A percentile compares a stretch with the other conserved stretches of the same genome.
Evolutionary conservation across 1,140 invertebrate species (phyloP).

Genomic region (Panagrolaimus sp.): DNA sequence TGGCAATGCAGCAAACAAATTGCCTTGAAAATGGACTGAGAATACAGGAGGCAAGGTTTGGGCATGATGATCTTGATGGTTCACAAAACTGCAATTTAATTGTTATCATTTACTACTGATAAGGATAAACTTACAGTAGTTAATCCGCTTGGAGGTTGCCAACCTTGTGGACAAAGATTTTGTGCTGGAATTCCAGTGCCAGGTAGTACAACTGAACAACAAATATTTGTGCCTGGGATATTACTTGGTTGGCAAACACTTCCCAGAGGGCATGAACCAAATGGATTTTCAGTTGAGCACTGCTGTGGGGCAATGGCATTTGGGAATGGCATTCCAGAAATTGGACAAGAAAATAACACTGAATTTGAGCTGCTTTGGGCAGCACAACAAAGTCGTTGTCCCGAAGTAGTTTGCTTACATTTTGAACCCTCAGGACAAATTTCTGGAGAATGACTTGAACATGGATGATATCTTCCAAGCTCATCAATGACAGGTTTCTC

Average conservation of each 20-base stretch:
- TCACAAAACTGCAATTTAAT: conserved; percentile 30
- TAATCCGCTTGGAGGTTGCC: conserved; percentile 24
- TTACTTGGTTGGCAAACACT: conserved; percentile 34
- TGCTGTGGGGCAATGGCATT: conserved; percentile 39
- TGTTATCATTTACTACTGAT: neutral
- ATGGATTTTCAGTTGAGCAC: conserved; percentile 40
- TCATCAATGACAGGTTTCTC: conserved; percentile 40
- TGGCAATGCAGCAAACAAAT: conserved; percentile 27
- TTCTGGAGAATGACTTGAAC: conserved; percentile 26
- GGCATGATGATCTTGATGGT: conserved; percentile 21
- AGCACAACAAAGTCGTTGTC: conserved; percentile 42
- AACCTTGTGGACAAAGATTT: conserved; percentile 37
- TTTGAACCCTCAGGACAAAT: conserved; percentile 40
- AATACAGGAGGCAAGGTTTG: conserved; percentile 22
- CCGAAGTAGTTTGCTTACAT: conserved; percentile 26
- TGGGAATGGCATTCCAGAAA: conserved; percentile 37
- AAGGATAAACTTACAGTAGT: conserved; percentile 24
- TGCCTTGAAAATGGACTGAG: conserved; percentile 24
- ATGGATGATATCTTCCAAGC: conserved; percentile 30
- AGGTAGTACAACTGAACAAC: conserved; percentile 23
- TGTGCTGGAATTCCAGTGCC: neutral
- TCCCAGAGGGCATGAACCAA: conserved; percentile 25
- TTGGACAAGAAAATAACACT: conserved; percentile 28
- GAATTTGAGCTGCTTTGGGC: conserved; percentile 11
- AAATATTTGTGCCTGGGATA: conserved; percentile 43